Evolutionary conservation across 2,888 invertebrate genomes (phyloP), one percentile per base, ranked within the genome.

Genomic region (Campoplex nolae): DNA sequence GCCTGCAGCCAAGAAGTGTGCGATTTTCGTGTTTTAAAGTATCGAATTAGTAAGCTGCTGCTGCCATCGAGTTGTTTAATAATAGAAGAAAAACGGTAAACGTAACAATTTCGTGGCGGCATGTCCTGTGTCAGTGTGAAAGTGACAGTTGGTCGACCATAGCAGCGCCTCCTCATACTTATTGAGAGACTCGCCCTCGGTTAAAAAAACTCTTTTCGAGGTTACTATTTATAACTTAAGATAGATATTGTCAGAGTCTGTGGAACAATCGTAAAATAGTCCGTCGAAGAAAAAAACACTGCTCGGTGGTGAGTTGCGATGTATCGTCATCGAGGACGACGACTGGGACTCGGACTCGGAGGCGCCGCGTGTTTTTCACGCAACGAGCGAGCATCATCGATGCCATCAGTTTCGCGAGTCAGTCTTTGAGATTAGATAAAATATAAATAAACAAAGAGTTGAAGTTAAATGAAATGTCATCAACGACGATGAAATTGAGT

Each of bases 401-500:
- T 32, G 18, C 32, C 32, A 32, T 51, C 28, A 32, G 28, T 84
- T 51, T 70, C 80, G 71, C 70, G 70, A 58, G n/a, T 75, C n/a
- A 68, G n/a, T 54, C n/a, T 54, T 58, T 45, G 65, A 77, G 35
- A 65, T 16, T 45, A 75, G 38, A 75, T 23, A 65, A 76, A 62
- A 54, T 1, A 75, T 28, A 16, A 62, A 62, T 32, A 32, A 62
- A 62, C 6, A 32, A 28, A 62, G 13, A 6, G 16, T 62, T 62
- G 1, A 16, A 62, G 32, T 65, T 74, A 11, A 38, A 71, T 48
- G 51, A 51, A 70, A 84, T 75, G 70, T 80, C 84, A 94, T 93
- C 94, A 51, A 89, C 94, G 83, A 89, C 94, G 83, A 93, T 95
- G 91, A 95, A 95, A 91, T 90, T 95, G 85, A 95, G 94, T 87